Evolutionary conservation across 2,113 vertebrate genomes (phyloP).

Genomic region (Plestiodon gilberti): DNA sequence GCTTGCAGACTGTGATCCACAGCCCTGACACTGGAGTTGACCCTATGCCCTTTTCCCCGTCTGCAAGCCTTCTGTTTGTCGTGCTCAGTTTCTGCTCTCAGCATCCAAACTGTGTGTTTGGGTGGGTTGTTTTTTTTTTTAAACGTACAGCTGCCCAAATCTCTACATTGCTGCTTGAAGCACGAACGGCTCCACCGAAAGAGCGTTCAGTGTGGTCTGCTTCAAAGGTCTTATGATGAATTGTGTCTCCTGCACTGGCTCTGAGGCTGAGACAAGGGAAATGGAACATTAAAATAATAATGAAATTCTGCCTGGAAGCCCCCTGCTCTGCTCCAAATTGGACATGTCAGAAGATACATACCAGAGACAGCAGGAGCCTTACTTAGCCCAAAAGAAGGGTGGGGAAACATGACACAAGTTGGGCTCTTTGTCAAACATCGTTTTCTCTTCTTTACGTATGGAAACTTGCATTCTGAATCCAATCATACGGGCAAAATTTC

Average conservation of each 20-base stretch:
- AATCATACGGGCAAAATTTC: conserved; percentile 5
- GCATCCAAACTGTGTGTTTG: not conserved
- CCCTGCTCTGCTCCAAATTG: not conserved
- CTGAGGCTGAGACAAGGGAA: conserved; percentile 22
- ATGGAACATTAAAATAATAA: conserved; percentile 1
- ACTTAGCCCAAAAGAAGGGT: conserved; percentile 37
- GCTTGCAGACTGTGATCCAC: not conserved
- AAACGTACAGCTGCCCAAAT: not conserved
- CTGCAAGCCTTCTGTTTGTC: conserved; percentile 14
- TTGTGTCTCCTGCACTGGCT: not conserved
- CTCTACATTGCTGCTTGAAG: conserved; percentile 3
- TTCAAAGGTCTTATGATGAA: conserved; percentile 27
- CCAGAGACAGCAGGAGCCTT: conserved; percentile 45
- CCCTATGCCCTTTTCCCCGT: conserved; percentile 18
- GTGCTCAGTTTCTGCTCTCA: conserved; percentile 19
- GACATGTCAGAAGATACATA: conserved; percentile 44
- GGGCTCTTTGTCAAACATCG: conserved; percentile 32
- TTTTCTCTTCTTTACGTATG: conserved; percentile 42
- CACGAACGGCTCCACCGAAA: not conserved
- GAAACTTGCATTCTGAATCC: conserved; percentile 48
- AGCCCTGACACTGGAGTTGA: conserved; percentile 27
- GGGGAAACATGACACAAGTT: conserved; percentile 31
- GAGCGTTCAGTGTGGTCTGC: conserved; percentile 8
- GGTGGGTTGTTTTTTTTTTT: not conserved
- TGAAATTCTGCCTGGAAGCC: conserved; percentile 14